Conservation (phyloP, 2,888 invertebrate species). For the Limenitis camilla region DNA sequence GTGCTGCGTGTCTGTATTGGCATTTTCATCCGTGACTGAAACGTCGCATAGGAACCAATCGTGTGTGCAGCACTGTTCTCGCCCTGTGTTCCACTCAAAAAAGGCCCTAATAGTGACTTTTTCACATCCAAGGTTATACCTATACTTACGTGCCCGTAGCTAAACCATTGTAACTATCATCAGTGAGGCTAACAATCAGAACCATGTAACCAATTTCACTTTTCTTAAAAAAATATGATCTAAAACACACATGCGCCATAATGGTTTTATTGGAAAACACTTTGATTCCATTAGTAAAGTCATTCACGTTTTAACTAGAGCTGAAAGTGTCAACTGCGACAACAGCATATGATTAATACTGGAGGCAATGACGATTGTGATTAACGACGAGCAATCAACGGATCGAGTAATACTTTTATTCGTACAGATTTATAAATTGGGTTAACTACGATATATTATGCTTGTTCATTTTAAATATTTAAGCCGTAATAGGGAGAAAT, state of each 20-base stretch:
- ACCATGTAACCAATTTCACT: too few relatives aligned
- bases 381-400: slow-evolving; percentile 58
- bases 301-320: slow-evolving; percentile 15
- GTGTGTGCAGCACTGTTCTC: too few relatives aligned
- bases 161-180: too few relatives aligned
- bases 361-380: slow-evolving; percentile 41
- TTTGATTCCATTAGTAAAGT: slow-evolving; percentile 13
- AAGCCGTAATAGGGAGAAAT: too few relatives aligned
- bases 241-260: neutral
- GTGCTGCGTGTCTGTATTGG: too few relatives aligned
- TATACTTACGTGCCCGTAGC: too few relatives aligned
- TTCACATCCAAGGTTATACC: too few relatives aligned
- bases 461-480: neutral
- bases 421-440: slow-evolving; percentile 29
- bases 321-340: slow-evolving; percentile 23
- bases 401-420: slow-evolving; percentile 47
- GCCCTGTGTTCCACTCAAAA: too few relatives aligned
- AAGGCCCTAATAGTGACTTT: too few relatives aligned
- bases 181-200: too few relatives aligned
- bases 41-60: too few relatives aligned
- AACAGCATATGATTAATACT: slow-evolving; percentile 32
- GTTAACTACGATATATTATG: slow-evolving; percentile 17
- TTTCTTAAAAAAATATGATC: neutral
- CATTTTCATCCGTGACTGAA: too few relatives aligned
- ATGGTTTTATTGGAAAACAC: slow-evolving; percentile 12